These are phyloP conservation scores for Hydraecia micacea DNA, from an alignment of 2,888 invertebrate species.

Conservation along the genomic window DNA sequence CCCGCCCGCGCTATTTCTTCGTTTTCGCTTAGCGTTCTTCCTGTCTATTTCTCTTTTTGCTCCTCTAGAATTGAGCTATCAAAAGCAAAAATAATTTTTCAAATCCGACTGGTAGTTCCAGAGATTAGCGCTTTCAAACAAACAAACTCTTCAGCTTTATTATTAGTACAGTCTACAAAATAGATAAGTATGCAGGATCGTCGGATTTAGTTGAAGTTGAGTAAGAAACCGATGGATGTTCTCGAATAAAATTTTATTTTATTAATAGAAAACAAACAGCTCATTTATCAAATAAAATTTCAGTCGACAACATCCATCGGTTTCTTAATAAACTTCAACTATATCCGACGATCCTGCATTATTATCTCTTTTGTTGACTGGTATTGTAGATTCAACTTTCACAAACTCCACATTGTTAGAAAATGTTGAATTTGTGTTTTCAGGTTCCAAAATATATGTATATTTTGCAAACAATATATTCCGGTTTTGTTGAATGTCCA, in stretches of 20 bases:
- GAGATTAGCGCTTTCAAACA: not conserved
- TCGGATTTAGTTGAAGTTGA: too few relatives aligned
- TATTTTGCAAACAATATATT: slow-evolving; percentile 46
- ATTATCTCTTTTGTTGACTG: too few relatives aligned
- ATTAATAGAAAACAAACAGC: too few relatives aligned
- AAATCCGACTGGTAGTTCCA: not conserved
- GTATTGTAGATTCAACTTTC: slow-evolving; percentile 35
- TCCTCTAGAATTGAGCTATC: not conserved
- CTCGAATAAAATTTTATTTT: too few relatives aligned
- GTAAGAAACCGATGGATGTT: too few relatives aligned
- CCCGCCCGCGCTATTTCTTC: not conserved
- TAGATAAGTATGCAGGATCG: too few relatives aligned
- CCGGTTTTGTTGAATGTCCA: slow-evolving; percentile 35
- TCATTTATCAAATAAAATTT: too few relatives aligned
- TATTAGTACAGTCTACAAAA: too few relatives aligned
- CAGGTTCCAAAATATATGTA: slow-evolving; percentile 42
- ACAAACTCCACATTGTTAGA: slow-evolving; percentile 39
- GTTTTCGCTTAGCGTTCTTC: not conserved
- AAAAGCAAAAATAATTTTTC: not conserved
- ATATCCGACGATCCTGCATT: too few relatives aligned
- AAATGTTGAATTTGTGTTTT: slow-evolving; percentile 41
- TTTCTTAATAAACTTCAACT: too few relatives aligned
- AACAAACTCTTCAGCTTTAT: not conserved
- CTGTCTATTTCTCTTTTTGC: not conserved
- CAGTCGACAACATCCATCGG: too few relatives aligned